Conservation (phyloP, 1,140 invertebrate genomes). For the Agrilus planipennis region DNA sequence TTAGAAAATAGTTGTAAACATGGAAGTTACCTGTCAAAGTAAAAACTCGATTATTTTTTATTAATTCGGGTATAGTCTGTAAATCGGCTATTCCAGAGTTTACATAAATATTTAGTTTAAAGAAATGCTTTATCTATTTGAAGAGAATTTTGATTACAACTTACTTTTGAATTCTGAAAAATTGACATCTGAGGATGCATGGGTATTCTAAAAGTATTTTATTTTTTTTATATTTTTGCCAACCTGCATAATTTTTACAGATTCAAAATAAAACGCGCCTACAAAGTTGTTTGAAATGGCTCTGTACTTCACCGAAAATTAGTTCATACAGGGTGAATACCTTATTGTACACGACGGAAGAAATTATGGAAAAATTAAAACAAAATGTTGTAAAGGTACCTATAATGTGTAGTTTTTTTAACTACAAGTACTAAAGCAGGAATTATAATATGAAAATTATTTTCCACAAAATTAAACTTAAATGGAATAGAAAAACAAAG, state of each 20-base stretch:
- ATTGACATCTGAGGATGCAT: too few species aligned
- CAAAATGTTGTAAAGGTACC: not conserved
- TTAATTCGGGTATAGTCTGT: too few species aligned
- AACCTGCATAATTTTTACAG: constrained; percentile 11
- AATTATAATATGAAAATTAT: too few species aligned
- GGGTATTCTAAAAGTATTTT: too few species aligned
- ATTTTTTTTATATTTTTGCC: too few species aligned
- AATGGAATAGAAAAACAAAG: too few species aligned
- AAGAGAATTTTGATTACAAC: too few species aligned
- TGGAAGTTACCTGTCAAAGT: not conserved
- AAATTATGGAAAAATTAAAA: constrained; percentile 8
- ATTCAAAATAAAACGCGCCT: constrained; percentile 23
- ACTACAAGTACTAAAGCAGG: too few species aligned
- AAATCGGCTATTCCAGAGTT: too few species aligned
- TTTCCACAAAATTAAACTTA: constrained; percentile 8
- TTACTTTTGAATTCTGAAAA: too few species aligned
- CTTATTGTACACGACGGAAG: constrained; percentile 19
- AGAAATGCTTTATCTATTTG: too few species aligned
- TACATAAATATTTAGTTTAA: too few species aligned
- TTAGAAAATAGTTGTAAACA: not conserved
- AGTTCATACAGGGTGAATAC: constrained; percentile 50
- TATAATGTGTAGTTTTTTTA: not conserved
- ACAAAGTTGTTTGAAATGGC: constrained; percentile 40
- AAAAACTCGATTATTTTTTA: not conserved
- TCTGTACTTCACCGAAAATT: constrained; percentile 42